phyloP scores from a whole-genome alignment of 1,140 invertebrate genomes.

The Cryptotermes secundus region DNA sequence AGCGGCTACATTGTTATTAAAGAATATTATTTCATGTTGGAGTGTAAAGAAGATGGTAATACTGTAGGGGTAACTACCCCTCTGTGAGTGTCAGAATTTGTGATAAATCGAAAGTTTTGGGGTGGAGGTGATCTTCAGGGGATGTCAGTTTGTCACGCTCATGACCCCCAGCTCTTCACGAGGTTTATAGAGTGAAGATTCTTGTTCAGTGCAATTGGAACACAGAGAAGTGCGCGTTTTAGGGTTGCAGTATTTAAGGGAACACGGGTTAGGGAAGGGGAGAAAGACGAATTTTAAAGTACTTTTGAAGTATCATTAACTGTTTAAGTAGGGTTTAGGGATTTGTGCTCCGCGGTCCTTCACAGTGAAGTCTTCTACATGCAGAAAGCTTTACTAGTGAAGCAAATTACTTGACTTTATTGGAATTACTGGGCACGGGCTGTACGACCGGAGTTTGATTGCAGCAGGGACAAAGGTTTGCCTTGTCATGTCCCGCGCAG shows the following conservation, averaged over 20 bases:
- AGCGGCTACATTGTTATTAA: not conserved
- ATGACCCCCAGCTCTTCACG: not conserved
- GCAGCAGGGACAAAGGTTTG: too few relatives aligned
- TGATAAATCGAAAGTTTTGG: not conserved
- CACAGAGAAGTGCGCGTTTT: not conserved
- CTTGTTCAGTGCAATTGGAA: not conserved
- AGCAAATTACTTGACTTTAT: too few relatives aligned
- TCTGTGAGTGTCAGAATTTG: not conserved
- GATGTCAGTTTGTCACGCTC: constrained; percentile 4
- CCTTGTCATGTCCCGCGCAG: too few relatives aligned
- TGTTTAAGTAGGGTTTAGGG: too few relatives aligned
- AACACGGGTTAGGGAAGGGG: not conserved
- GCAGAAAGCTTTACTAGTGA: too few relatives aligned
- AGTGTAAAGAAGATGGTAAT: not conserved
- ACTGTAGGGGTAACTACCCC: not conserved
- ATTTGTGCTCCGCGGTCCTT: too few relatives aligned
- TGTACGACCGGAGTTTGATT: too few relatives aligned
- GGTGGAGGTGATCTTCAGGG: not conserved
- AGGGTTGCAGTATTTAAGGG: not conserved
- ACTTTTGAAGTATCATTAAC: not conserved
- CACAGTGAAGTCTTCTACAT: too few relatives aligned
- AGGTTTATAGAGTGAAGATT: not conserved
- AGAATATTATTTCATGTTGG: not conserved
- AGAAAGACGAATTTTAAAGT: not conserved
- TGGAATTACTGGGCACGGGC: too few relatives aligned